Evolutionary conservation across 2,888 invertebrate genomes (phyloP).

Genomic region (Osmoderma eremita): DNA sequence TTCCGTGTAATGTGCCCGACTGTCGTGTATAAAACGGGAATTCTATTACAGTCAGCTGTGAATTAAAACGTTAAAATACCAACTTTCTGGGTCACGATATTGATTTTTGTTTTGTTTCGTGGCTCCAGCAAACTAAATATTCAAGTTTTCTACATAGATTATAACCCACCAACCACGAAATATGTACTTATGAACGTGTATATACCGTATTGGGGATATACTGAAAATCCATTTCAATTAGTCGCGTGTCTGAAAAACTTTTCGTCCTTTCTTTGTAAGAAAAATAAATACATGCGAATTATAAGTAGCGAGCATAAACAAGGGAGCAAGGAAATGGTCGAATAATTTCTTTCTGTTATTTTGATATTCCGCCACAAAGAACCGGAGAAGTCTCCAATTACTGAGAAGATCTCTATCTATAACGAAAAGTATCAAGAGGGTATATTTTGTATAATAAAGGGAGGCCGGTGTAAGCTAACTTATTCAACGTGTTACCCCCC

Average conservation of each 20-base stretch:
- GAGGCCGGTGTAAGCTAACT: conserved; percentile 34
- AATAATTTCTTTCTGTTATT: conserved; percentile 18
- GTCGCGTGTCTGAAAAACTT: neutral
- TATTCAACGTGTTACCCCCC: conserved; percentile 38
- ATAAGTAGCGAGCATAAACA: neutral
- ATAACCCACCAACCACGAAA: conserved; percentile 16
- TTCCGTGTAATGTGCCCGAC: conserved; percentile 8
- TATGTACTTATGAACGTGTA: neutral
- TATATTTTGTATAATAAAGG: conserved; percentile 36
- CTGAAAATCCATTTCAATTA: conserved; percentile 20
- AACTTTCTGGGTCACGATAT: conserved; percentile 37
- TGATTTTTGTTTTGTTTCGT: conserved; percentile 38
- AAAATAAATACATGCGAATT: conserved; percentile 1
- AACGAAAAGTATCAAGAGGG: conserved; percentile 24
- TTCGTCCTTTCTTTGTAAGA: neutral
- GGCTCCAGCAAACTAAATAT: conserved; percentile 18
- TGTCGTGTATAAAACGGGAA: conserved; percentile 12
- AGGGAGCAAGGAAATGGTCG: neutral
- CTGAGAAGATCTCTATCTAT: conserved; percentile 20
- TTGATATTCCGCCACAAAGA: conserved; percentile 14
- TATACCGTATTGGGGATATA: conserved; percentile 1
- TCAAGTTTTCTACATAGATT: conserved; percentile 28
- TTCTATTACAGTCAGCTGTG: conserved; percentile 30
- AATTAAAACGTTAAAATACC: conserved; percentile 38
- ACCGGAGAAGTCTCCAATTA: conserved; percentile 14